phyloP scores from a whole-genome alignment of 2,888 invertebrate species.

The Cantharis nigra region DNA sequence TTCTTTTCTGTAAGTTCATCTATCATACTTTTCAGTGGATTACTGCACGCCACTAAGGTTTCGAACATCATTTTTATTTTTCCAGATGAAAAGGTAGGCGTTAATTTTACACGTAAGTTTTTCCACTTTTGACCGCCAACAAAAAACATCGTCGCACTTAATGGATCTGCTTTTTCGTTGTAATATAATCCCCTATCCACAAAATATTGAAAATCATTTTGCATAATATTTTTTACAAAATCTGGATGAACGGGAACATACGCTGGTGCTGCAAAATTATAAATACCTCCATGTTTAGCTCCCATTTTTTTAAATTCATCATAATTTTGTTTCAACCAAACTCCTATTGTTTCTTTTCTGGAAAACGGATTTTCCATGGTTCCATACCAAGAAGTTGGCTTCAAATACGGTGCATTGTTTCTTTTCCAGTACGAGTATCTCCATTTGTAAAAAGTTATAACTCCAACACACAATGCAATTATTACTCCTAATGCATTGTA shows the following conservation, averaged over 20 bases:
- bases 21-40: background rate
- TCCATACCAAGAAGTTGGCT: constrained; percentile 13
- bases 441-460: constrained; percentile 16
- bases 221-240: background rate
- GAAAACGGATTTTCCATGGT: constrained; percentile 10
- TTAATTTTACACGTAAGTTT: background rate
- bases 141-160: background rate
- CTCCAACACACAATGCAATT: background rate
- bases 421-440: constrained; percentile 19
- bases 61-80: background rate
- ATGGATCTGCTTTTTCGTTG: background rate
- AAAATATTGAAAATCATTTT: background rate
- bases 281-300: constrained; percentile 1
- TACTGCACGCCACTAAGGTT: background rate
- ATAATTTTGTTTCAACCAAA: constrained; percentile 1
- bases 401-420: constrained; percentile 6
- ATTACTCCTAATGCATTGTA: background rate
- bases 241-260: background rate
- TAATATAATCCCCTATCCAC: background rate
- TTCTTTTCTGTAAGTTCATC: background rate
- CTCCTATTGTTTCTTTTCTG: background rate
- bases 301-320: constrained; percentile 6
- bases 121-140: background rate
- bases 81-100: background rate
- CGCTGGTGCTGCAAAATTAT: background rate